A percentile compares a stretch with the other conserved stretches of the same genome.
Evolutionary conservation across 2,797 vertebrate genomes (phyloP).

Genomic region (Heliangelus exortis): DNA sequence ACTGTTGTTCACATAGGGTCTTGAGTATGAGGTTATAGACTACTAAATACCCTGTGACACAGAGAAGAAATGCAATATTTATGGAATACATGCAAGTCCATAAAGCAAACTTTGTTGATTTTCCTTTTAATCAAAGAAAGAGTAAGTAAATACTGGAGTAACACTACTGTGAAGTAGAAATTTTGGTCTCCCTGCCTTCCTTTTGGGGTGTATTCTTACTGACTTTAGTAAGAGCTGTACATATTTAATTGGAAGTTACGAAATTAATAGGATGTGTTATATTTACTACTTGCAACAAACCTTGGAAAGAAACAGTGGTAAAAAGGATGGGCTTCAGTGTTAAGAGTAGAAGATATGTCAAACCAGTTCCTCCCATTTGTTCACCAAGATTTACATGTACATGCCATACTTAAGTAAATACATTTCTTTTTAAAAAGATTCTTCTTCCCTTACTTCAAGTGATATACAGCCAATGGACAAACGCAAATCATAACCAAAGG

Average conservation of each 20-base stretch:
- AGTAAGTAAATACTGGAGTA: background rate
- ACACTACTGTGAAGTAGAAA: background rate
- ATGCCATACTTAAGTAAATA: background rate
- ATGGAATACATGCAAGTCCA: background rate
- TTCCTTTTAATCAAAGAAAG: background rate
- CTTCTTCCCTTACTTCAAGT: background rate
- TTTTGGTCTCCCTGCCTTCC: background rate
- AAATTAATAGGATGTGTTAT: background rate
- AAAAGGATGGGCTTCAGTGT: background rate
- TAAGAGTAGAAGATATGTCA: background rate
- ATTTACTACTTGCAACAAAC: background rate
- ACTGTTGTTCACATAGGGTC: background rate
- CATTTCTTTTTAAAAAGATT: background rate
- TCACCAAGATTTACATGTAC: background rate
- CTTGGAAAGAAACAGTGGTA: background rate
- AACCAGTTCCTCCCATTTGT: background rate
- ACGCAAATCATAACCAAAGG: background rate
- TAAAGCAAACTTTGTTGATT: background rate
- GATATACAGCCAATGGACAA: background rate
- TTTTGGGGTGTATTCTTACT: background rate
- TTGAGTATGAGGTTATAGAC: background rate
- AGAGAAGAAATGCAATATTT: conserved; percentile 5
- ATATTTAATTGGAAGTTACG: background rate
- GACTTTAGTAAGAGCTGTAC: background rate
- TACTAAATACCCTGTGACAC: background rate